Conservation (phyloP, 2,113 vertebrate genomes). For the Pelecanoides urinatrix region DNA sequence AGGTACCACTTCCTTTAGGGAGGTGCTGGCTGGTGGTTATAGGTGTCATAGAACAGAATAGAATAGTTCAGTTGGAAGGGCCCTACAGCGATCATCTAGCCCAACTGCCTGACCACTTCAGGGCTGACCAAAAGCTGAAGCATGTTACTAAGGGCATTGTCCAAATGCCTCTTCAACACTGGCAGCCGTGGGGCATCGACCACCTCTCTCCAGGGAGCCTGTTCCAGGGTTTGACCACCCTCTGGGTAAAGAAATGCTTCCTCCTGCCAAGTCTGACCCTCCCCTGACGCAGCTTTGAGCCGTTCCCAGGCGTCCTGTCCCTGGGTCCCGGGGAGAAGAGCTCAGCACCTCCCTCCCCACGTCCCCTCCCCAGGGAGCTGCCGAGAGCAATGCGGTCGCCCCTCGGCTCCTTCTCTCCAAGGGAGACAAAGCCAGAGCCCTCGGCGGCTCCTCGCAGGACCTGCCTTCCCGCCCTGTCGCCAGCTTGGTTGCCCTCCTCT, state of each 20-base stretch:
- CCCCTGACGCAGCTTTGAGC: background rate
- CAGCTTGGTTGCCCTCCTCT: background rate
- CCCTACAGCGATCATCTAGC: background rate
- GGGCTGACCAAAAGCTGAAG: background rate
- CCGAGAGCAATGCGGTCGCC: background rate
- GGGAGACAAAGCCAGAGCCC: background rate
- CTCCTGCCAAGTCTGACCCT: background rate
- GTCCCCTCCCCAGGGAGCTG: background rate
- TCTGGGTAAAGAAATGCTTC: background rate
- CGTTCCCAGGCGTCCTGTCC: background rate
- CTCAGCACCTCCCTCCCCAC: background rate
- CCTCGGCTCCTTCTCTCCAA: background rate
- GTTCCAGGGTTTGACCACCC: background rate
- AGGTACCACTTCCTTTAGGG: background rate
- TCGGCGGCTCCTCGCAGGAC: too few relatives aligned
- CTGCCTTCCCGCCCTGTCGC: too few relatives aligned
- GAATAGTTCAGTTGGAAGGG: background rate
- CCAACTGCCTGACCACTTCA: background rate
- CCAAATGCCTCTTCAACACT: background rate
- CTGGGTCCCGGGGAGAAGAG: background rate
- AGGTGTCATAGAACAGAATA: background rate
- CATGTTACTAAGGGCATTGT: background rate
- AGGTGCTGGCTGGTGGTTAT: background rate
- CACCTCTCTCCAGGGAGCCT: background rate
- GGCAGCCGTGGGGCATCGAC: background rate